Evolutionary conservation across 2,113 vertebrate genomes (phyloP).

Genomic region (Actinemys pallida): DNA sequence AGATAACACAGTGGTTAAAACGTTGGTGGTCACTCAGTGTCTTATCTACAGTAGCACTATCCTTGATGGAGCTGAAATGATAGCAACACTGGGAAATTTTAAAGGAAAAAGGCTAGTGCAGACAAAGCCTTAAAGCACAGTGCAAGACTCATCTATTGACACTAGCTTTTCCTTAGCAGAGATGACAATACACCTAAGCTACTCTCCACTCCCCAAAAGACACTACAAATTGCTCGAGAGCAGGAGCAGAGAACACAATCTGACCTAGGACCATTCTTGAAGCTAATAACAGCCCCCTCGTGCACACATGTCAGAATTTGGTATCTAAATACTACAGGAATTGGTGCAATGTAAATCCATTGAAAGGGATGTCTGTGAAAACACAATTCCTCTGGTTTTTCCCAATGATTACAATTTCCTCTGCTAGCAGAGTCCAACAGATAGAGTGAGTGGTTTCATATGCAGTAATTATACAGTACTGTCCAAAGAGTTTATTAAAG

Average conservation of each 20-base stretch:
- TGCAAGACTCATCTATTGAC: neutral
- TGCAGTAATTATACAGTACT: neutral
- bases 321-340: neutral
- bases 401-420: neutral
- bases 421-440: neutral
- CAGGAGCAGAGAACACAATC: neutral
- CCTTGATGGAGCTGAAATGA: neutral
- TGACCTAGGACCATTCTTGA: neutral
- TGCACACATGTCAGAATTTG: neutral
- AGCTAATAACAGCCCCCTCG: neutral
- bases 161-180: neutral
- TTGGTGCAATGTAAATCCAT: fast-evolving
- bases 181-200: neutral
- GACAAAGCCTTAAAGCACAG: neutral
- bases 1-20: neutral
- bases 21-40: neutral
- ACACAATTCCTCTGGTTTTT: neutral
- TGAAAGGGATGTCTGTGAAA: neutral
- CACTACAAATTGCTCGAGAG: neutral
- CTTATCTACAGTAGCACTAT: neutral
- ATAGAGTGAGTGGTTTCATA: fast-evolving
- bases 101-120: neutral
- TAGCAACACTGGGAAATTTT: neutral
- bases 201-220: neutral
- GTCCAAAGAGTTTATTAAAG: neutral